A percentile compares a stretch with the other conserved stretches of the same genome.
Evolutionary conservation across 2,113 vertebrate genomes (phyloP).

Genomic region (Sardina pilchardus): DNA sequence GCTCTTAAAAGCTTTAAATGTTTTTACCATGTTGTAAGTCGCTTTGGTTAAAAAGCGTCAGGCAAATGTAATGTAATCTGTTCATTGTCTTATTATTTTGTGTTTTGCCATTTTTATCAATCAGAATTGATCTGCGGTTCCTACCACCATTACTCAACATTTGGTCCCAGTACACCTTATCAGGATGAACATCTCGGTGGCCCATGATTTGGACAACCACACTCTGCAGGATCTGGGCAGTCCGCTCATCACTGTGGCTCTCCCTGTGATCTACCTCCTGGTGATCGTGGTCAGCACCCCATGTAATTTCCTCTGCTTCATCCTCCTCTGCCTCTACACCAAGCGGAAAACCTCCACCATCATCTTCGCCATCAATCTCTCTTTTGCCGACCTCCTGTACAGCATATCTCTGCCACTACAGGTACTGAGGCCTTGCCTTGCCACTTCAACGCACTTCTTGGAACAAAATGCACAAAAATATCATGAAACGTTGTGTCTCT

Average conservation of each 20-base stretch:
- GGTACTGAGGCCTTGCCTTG: neutral
- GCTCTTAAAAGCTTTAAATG: too few relatives aligned
- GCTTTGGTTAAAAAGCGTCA: too few relatives aligned
- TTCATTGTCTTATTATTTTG: neutral
- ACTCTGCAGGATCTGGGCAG: constrained; percentile 39
- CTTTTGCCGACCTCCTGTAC: constrained; percentile 29
- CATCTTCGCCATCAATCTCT: constrained; percentile 43
- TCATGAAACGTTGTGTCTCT: too few relatives aligned
- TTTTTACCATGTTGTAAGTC: too few relatives aligned
- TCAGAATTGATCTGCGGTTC: neutral
- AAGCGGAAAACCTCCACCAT: constrained; percentile 33
- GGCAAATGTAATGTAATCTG: too few relatives aligned
- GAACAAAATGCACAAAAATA: too few relatives aligned
- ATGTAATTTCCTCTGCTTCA: constrained; percentile 40
- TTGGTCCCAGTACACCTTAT: neutral
- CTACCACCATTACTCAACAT: neutral
- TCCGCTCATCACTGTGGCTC: neutral
- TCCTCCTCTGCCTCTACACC: constrained; percentile 38
- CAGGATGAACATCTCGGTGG: neutral
- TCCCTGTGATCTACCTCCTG: constrained; percentile 41
- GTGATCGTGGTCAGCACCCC: constrained; percentile 50
- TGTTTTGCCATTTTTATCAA: neutral
- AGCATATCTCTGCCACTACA: constrained; percentile 54
- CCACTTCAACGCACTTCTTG: neutral
- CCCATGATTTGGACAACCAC: neutral